Conservation (phyloP, 2,888 invertebrate species). For the Limnephilus auricula region DNA sequence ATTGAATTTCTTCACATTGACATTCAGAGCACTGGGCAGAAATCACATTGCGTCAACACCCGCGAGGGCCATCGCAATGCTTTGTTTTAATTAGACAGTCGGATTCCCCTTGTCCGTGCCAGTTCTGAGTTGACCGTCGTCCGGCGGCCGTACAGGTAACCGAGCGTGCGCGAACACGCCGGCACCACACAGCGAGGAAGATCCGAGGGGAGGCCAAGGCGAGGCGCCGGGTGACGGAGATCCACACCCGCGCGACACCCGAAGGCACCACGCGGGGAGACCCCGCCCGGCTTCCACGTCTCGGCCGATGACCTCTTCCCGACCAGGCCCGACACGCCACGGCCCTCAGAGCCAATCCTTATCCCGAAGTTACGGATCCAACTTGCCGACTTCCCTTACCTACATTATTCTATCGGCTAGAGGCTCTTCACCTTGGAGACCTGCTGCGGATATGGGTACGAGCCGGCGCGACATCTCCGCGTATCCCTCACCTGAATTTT, state of each 20-base stretch:
- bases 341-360: slow-evolving; percentile 86
- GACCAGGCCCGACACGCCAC: slow-evolving; percentile 79
- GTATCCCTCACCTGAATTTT: slow-evolving; percentile 70
- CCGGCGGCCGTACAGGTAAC: slow-evolving; percentile 73
- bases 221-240: slow-evolving; percentile 71
- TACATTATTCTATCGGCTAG: slow-evolving; percentile 83
- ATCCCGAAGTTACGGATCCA: slow-evolving; percentile 82
- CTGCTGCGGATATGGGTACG: slow-evolving; percentile 87
- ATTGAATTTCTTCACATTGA: slow-evolving; percentile 83
- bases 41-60: slow-evolving; percentile 83
- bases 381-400: slow-evolving; percentile 84
- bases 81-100: slow-evolving; percentile 85
- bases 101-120: slow-evolving; percentile 82
- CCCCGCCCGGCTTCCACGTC: slow-evolving; percentile 64
- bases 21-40: slow-evolving; percentile 83
- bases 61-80: slow-evolving; percentile 82
- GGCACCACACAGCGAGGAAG: slow-evolving; percentile 69
- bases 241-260: slow-evolving; percentile 68
- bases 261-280: slow-evolving; percentile 36
- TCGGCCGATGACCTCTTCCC: slow-evolving; percentile 68
- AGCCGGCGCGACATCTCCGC: slow-evolving; percentile 68
- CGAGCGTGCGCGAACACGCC: slow-evolving; percentile 64
- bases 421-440: slow-evolving; percentile 84
- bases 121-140: slow-evolving; percentile 79
- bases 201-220: slow-evolving; percentile 72